phyloP scores from a whole-genome alignment of 2,797 vertebrate species.

The Oreonectes daqikongensis region DNA sequence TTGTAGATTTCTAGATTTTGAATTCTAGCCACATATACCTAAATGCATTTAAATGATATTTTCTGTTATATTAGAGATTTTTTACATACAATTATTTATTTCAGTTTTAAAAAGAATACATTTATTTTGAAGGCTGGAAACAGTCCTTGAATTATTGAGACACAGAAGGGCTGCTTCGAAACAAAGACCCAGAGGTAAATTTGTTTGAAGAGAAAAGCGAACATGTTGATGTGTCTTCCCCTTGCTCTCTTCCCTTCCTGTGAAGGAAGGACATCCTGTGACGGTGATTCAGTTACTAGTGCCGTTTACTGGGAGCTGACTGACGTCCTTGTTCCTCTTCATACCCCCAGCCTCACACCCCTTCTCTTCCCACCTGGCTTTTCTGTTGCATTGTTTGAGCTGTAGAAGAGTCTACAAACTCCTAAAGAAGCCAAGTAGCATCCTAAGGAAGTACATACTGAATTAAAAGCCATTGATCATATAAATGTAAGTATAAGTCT shows the following conservation, averaged over 20 bases:
- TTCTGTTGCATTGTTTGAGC: constrained; percentile 11
- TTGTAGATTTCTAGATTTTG: too few relatives aligned
- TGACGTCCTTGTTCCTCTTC: constrained; percentile 79
- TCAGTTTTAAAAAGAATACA: too few relatives aligned
- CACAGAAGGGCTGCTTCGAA: constrained; percentile 16
- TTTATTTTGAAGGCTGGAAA: background rate
- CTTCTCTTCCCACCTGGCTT: constrained; percentile 40
- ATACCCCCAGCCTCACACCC: constrained; percentile 62
- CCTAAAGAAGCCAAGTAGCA: too few relatives aligned
- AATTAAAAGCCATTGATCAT: too few relatives aligned
- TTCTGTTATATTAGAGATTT: background rate
- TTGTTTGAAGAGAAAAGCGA: constrained; percentile 50
- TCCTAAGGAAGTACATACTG: background rate
- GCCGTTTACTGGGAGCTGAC: constrained; percentile 83
- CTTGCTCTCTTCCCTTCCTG: constrained; percentile 62
- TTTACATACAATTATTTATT: too few relatives aligned
- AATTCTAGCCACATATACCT: too few relatives aligned
- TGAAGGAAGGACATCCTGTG: constrained; percentile 86
- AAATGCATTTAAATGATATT: background rate
- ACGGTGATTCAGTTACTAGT: constrained; percentile 87
- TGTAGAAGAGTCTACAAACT: background rate
- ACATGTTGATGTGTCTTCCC: constrained; percentile 62
- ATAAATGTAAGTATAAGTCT: too few relatives aligned
- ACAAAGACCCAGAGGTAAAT: constrained; percentile 42
- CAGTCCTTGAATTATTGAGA: background rate